phyloP scores from a whole-genome alignment of 2,888 invertebrate species.

The Hydriomena furcata region DNA sequence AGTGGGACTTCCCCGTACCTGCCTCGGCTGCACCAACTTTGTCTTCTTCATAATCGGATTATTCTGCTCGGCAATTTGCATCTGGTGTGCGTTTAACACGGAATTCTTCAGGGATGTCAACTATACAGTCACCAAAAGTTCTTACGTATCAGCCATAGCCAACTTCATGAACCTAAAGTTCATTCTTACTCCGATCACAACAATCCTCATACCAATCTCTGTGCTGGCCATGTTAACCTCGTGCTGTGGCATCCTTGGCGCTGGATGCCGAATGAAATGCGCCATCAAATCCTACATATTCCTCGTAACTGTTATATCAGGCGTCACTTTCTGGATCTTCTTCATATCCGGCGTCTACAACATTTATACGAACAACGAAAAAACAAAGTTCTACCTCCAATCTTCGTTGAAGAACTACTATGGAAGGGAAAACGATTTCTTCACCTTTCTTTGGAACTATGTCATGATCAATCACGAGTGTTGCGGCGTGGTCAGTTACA shows the following conservation, averaged over 20 bases:
- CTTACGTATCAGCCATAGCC: conserved; percentile 54
- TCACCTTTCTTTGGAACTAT: conserved; percentile 62
- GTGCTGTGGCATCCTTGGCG: conserved; percentile 70
- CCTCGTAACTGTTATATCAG: conserved; percentile 54
- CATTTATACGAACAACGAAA: conserved; percentile 60
- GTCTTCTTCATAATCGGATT: conserved; percentile 59
- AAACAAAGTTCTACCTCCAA: conserved; percentile 49
- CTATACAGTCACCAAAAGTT: conserved; percentile 66
- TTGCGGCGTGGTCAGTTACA: conserved; percentile 61
- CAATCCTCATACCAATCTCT: conserved; percentile 59
- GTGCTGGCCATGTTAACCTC: conserved; percentile 62
- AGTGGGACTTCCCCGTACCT: conserved; percentile 65
- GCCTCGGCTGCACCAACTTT: conserved; percentile 70
- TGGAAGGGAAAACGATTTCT: conserved; percentile 64
- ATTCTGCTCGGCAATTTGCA: conserved; percentile 54
- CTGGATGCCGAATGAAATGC: conserved; percentile 68
- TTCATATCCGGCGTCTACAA: conserved; percentile 66
- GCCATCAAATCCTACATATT: conserved; percentile 70
- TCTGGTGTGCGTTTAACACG: conserved; percentile 69
- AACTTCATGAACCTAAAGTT: conserved; percentile 64
- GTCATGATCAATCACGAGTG: conserved; percentile 68
- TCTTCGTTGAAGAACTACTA: conserved; percentile 53
- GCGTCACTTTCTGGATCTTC: conserved; percentile 60
- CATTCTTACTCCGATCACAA: conserved; percentile 63
- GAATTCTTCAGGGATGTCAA: conserved; percentile 71